Evolutionary conservation across 1,140 invertebrate genomes (phyloP).

Genomic region (Drosophila erecta): DNA sequence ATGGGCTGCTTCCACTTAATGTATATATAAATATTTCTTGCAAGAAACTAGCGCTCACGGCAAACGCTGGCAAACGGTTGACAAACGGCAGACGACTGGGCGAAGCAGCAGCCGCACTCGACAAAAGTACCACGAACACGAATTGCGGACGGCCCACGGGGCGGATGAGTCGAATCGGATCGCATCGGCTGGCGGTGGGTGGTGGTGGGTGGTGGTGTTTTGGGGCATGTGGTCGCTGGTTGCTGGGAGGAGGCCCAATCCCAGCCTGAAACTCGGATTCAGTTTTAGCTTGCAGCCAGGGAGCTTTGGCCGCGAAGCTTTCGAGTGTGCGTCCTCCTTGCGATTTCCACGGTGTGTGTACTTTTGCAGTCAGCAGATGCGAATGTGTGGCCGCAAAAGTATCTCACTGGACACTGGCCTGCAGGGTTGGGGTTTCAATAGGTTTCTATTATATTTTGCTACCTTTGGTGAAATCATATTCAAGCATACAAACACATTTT

Average conservation of each 20-base stretch:
- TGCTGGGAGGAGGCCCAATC: not conserved
- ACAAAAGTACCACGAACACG: slow-evolving; percentile 61
- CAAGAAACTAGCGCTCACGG: slow-evolving; percentile 37
- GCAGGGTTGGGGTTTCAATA: not conserved
- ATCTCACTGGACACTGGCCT: slow-evolving; percentile 24
- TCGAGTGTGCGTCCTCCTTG: slow-evolving; percentile 37
- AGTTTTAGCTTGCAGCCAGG: slow-evolving; percentile 2
- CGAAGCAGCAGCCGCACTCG: slow-evolving; percentile 64
- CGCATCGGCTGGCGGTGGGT: not conserved
- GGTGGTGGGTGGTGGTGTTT: not conserved
- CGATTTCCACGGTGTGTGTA: slow-evolving; percentile 4
- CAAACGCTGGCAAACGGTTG: slow-evolving; percentile 64
- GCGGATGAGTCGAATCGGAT: slow-evolving; percentile 23
- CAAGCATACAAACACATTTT: too few species aligned
- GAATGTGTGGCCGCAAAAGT: slow-evolving; percentile 18
- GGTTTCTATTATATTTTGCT: not conserved
- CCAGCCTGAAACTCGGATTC: slow-evolving; percentile 11
- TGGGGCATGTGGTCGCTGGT: too few species aligned
- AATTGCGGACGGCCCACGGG: slow-evolving; percentile 31
- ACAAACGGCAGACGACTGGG: slow-evolving; percentile 76
- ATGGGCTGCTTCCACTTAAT: not conserved
- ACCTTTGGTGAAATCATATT: too few species aligned
- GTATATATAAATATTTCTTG: slow-evolving; percentile 12
- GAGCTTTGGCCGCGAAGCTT: slow-evolving; percentile 31
- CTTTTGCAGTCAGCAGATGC: slow-evolving; percentile 23